phyloP scores from a whole-genome alignment of 2,113 vertebrate species.

The Neodon shergylaensis region DNA sequence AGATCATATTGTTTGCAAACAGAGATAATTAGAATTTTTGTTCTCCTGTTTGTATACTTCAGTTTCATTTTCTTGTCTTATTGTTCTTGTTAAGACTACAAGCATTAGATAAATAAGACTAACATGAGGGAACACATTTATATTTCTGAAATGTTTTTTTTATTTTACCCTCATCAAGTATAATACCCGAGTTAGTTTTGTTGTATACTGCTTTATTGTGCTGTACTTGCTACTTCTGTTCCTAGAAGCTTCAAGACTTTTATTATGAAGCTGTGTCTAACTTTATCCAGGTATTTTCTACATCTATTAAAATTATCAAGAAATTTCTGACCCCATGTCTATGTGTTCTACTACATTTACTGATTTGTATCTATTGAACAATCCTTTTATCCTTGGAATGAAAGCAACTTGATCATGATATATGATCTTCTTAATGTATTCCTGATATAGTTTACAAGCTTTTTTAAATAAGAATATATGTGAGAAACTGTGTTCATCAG shows the following conservation, averaged over 20 bases:
- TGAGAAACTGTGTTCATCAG: not conserved
- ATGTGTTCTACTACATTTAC: not conserved
- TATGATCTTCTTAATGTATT: not conserved
- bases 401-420: not conserved
- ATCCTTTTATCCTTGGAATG: not conserved
- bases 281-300: not conserved
- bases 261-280: not conserved
- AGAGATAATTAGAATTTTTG: not conserved
- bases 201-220: not conserved
- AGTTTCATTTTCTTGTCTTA: not conserved
- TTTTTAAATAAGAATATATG: not conserved
- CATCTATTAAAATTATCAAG: not conserved
- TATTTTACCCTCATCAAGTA: not conserved
- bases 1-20: not conserved
- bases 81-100: not conserved
- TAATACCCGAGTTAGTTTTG: not conserved
- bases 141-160: not conserved
- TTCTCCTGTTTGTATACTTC: not conserved
- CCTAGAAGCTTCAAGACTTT: not conserved
- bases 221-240: not conserved
- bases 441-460: not conserved
- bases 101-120: not conserved
- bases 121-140: not conserved
- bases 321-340: not conserved
- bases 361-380: not conserved